Evolutionary conservation across 2,113 vertebrate genomes (phyloP), one percentile per base, ranked within the genome.

Genomic region (Festucalex cinctus): DNA sequence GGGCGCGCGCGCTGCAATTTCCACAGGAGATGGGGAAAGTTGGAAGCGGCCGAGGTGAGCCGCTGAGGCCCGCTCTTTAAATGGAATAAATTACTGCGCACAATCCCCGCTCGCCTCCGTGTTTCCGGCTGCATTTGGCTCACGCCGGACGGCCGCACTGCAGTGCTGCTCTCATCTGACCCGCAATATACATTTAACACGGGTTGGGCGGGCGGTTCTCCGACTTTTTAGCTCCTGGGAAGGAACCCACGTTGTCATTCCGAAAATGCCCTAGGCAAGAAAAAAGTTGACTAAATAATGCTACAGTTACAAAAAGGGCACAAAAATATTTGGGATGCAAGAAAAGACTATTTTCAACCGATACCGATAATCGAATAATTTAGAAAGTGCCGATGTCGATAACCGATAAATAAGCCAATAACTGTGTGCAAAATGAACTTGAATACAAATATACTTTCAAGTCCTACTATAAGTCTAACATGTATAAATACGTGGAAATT

Each of bases 21-120:
- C 22, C 59, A 67, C 64, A 63, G 64, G 63, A 71, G 66, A 76
- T 67, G n/a, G 51, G 58, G 17, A 53, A 51, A 43, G 22, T 58
- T 58, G 59, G 19, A 13, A 24, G 77, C 61, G 44, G 36, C 54
- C 37, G 73, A 10, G 62, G 7, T 12, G 58, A 57, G 16, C n/a
- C 63, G 62, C 66, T 1, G 3, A 22, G 51, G 66, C 61, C 5
- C 51, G 63, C 59, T 43, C 63, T 70, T 64, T 37, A 17, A 63
- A 63, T 61, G 60, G 60, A 70, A 80, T 44, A 58, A 73, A 76
- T 73, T n/a, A 57, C 63, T 44, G 37, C 1, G 2, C 32, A 6
- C 20, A 20, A 36, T 36, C 16, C 2, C 56, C 56, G 22, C 56
- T 8, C 17, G 28, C 6, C 28, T 36, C 56, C 16, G 3, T 9